Evolutionary conservation across 2,113 vertebrate species (phyloP), one percentile per base, ranked within the genome.

Genomic region (Myanophis thanlyinensis): DNA sequence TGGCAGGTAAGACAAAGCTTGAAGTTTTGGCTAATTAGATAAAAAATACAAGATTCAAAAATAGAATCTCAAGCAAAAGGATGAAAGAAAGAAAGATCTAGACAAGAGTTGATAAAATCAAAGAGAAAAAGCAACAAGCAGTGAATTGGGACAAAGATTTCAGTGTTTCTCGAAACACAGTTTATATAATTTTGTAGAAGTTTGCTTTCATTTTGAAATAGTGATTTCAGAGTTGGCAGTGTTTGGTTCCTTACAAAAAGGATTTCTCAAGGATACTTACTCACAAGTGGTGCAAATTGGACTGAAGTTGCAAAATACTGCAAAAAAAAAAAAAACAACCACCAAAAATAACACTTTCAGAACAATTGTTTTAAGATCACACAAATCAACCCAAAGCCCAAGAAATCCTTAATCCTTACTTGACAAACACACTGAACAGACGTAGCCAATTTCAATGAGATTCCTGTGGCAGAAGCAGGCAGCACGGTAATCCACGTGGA

Each of bases 241-340:
- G 15, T 46, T 56, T 23, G n/a, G 1, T 27, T 22, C 12, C 1
- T 35, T 18, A 48, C 51, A 13, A 62, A 2, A 2, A 15, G 23
- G 44, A 52, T n/a, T 13, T 44, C 20, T 48, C 11, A 86, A 9
- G 85, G 94, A 87, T 95, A 99, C 99, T 99, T 94, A 99, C 99
- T 99, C 99, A 98, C 99, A 99, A 0, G 99, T 99, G 25, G 99
- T 99, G 92, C 99, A 99, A 97, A 99, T 99, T 15, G 99, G 99
- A 95, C 99, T 99, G 97, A 99, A 99, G 96, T 98, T 99, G 97
- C 99, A 99, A 98, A 99, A 99, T 96, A 99, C 99, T 99, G 96
- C 49, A 95, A 95, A 96, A 1, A 52, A 92, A 0, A 94, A 94
- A 23, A 91, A 93, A 40, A 22, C 90, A 93, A 35, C n/a, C n/a